Base-by-base conservation (phyloP, 2,797 vertebrate species). In the Coluber constrictor region DNA sequence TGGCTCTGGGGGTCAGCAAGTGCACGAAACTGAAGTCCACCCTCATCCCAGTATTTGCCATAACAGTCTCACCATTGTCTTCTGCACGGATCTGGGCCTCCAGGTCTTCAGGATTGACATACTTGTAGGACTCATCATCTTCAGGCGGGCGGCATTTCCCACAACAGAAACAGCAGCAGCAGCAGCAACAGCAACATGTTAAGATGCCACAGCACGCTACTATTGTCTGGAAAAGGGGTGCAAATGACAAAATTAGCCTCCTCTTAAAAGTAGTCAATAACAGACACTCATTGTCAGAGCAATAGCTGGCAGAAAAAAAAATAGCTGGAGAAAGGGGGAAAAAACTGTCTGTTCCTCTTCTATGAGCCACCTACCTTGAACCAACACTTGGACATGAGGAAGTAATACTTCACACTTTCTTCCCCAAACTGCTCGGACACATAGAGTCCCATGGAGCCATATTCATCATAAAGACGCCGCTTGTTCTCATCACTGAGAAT, bases 341-440 rank as follows among this genome's bases (percentile, higher is more conserved):
- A 12, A 10, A 6, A 5, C 5, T 43, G 20, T 23, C 11, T 16
- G 15, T 47, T 47, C 25, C 10, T 47, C 37, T 47, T 47, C 27
- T 12, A 13, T 8, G 56, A 59, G 2, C 10, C 66, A 56, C 97
- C 95, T 96, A 99, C 99, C 99, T 99, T 98, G 96, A 99, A 99
- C 99, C 99, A 99, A 98, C 98, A 99, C 92, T 99, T 99, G 96
- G 98, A 98, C 98, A 98, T 98, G 92, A 98, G 98, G 97, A 99
- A 99, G 97, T 99, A 99, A 94, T 99, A 98, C 92, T 97, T 98
- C 97, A 99, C 98, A 0, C 98, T 99, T 74, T 99, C 98, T 92
- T 99, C 98, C 1, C 99, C 99, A 3, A 99, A 99, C 98, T 99
- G 99, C 93, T 99, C 98, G 0, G 98, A 98, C 92, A 99, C 97